These are phyloP conservation scores for Saccostrea glomerata DNA, from an alignment of 1,140 invertebrate species.

Conservation along the genomic window DNA sequence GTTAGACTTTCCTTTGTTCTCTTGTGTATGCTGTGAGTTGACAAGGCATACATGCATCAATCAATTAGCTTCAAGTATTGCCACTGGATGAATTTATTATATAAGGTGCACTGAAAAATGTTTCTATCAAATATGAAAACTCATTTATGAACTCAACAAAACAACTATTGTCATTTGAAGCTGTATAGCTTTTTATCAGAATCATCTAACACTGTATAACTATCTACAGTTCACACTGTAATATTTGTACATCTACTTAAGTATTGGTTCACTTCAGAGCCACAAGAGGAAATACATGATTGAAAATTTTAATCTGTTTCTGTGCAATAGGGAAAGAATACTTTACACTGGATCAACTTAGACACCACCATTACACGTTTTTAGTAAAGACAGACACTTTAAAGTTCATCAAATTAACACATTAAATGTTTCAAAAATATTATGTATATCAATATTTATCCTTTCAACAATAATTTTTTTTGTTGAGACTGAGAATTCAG, in stretches of 20 bases:
- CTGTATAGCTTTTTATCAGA: neutral
- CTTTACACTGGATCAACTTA: neutral
- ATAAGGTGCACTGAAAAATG: neutral
- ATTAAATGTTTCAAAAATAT: neutral
- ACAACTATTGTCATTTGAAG: constrained; percentile 7
- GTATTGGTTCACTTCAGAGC: constrained; percentile 2
- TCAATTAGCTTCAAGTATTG: constrained; percentile 30
- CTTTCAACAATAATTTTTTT: no score
- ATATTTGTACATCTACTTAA: neutral
- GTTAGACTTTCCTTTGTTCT: constrained; percentile 26
- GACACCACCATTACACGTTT: no score
- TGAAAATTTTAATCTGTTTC: neutral
- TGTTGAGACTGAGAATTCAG: no score
- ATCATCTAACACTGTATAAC: neutral
- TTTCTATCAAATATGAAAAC: neutral
- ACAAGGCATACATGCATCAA: constrained; percentile 13
- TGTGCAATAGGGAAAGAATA: neutral
- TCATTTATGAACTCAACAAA: neutral
- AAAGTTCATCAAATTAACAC: neutral
- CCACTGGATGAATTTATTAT: neutral
- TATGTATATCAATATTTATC: no score
- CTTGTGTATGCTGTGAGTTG: neutral
- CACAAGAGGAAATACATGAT: constrained; percentile 5
- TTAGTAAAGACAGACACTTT: no score
- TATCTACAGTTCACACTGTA: neutral